These are phyloP conservation scores for Bryconaethiops microstoma DNA, from an alignment of 2,797 vertebrate genomes.

Conservation along the genomic window DNA sequence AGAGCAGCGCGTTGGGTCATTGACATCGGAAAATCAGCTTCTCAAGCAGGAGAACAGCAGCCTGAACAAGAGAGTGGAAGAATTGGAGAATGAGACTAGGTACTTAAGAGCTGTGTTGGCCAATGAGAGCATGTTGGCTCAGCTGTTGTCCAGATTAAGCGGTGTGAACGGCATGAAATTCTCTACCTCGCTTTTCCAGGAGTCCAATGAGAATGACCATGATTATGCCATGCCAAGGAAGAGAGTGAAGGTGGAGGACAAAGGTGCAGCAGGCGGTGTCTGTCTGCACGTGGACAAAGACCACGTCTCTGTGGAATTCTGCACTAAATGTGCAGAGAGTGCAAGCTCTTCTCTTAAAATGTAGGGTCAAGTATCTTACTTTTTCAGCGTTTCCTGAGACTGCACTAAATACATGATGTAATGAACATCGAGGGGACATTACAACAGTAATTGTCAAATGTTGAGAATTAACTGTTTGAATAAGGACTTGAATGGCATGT, in stretches of 20 bases:
- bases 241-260: conserved; percentile 80
- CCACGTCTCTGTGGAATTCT: conserved; percentile 98
- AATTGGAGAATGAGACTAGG: conserved; percentile 92
- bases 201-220: conserved; percentile 83
- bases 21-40: conserved; percentile 84
- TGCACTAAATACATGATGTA: conserved; percentile 70
- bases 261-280: conserved; percentile 84
- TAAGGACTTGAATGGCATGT: conserved; percentile 71
- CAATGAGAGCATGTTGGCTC: conserved; percentile 93
- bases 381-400: conserved; percentile 76
- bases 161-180: conserved; percentile 93
- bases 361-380: conserved; percentile 94
- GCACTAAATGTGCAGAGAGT: conserved; percentile 91
- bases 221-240: conserved; percentile 92
- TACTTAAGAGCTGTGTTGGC: conserved; percentile 94
- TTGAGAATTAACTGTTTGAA: conserved; percentile 57
- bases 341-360: conserved; percentile 89
- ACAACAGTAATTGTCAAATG: conserved; percentile 63
- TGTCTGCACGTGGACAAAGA: conserved; percentile 97
- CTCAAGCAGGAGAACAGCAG: conserved; percentile 87
- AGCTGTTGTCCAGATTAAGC: conserved; percentile 90
- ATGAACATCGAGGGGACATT: conserved; percentile 69
- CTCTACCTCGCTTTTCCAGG: conserved; percentile 94
- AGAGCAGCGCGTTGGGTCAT: conserved; percentile 83
- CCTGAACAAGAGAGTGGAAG: conserved; percentile 87